Percentiles rank a stretch among this genome's conserved stretches.
Evolutionary conservation across 2,113 vertebrate genomes (phyloP).

Genomic region (Campylorhamphus procurvoides): DNA sequence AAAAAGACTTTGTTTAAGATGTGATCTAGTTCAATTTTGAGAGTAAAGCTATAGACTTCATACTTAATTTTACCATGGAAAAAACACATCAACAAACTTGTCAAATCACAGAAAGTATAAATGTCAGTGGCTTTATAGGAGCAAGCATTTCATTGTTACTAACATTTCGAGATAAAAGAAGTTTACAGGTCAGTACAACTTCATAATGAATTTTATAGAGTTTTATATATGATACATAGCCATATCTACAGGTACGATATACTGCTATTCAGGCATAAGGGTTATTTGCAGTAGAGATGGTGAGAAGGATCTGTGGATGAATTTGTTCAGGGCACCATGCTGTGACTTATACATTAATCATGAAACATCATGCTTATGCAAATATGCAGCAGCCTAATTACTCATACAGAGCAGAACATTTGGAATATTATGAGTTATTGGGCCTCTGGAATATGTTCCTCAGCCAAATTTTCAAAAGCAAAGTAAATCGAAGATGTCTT

Average conservation of each 20-base stretch:
- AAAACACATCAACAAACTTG: neutral
- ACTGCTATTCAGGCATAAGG: neutral
- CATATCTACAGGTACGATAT: conserved; percentile 24
- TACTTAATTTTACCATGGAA: conserved; percentile 7
- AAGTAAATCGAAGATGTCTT: conserved; percentile 67
- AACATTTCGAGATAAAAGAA: neutral
- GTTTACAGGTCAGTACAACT: neutral
- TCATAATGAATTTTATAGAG: neutral
- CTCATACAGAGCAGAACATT: conserved; percentile 62
- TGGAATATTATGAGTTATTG: conserved; percentile 69
- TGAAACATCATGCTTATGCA: conserved; percentile 73
- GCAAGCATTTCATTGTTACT: neutral
- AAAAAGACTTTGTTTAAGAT: conserved; percentile 8
- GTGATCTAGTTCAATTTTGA: neutral
- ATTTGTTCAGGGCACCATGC: conserved; percentile 61
- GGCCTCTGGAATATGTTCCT: conserved; percentile 70
- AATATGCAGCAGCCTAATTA: conserved; percentile 73
- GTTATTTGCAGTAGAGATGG: conserved; percentile 39
- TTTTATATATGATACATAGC: neutral
- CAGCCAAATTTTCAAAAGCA: conserved; percentile 72
- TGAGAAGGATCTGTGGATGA: conserved; percentile 6
- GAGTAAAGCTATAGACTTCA: neutral
- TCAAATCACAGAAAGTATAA: neutral
- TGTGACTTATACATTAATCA: conserved; percentile 77
- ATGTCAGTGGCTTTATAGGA: neutral